Conservation (phyloP, 2,797 vertebrate genomes). For the Threskiornis aethiopicus region DNA sequence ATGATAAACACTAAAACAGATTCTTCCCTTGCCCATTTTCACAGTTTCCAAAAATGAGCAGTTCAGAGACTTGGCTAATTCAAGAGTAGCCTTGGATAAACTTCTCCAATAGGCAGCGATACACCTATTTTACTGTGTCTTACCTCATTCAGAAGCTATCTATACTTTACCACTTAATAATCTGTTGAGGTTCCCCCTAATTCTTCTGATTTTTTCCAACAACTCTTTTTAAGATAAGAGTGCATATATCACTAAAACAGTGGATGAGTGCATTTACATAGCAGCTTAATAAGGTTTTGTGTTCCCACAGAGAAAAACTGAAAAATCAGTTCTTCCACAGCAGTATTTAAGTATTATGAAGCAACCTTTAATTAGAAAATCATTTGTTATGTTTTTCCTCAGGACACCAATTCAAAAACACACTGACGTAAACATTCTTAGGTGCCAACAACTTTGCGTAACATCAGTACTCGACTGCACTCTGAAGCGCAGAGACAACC, state of each 20-base stretch:
- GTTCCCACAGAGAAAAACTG: not conserved
- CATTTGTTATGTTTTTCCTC: not conserved
- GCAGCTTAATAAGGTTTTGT: not conserved
- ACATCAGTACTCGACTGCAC: not conserved
- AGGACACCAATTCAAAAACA: not conserved
- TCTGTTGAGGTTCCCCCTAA: not conserved
- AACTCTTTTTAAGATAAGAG: not conserved
- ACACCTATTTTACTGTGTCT: not conserved
- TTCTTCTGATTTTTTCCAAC: not conserved
- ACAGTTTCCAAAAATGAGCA: not conserved
- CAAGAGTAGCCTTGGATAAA: not conserved
- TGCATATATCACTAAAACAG: not conserved
- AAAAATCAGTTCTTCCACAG: not conserved
- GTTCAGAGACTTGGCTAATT: not conserved
- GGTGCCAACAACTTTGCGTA: not conserved
- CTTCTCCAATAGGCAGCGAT: not conserved
- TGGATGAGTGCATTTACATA: not conserved
- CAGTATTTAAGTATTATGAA: not conserved
- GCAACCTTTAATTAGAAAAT: not conserved
- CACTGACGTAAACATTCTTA: not conserved
- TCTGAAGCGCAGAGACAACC: not conserved
- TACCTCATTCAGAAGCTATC: not conserved
- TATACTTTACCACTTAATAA: not conserved
- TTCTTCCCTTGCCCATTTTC: not conserved
- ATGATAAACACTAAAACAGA: not conserved